A percentile compares a stretch with the other conserved stretches of the same genome.
phyloP scores from a whole-genome alignment of 1,140 invertebrate species.

The Argopecten irradians region DNA sequence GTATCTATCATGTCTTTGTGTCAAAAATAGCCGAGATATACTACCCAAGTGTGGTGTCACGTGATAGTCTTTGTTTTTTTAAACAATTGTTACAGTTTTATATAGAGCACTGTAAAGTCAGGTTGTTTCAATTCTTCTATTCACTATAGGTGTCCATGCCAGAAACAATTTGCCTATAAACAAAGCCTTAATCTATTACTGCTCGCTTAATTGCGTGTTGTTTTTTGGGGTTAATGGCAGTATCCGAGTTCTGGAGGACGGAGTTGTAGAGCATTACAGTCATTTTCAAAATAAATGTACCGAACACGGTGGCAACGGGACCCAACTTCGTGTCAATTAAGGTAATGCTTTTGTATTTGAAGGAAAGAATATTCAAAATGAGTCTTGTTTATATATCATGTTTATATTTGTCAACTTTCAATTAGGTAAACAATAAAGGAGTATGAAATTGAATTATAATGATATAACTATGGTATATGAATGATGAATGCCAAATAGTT shows the following conservation, averaged over 20 bases:
- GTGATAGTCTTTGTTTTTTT: neutral
- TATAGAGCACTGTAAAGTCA: neutral
- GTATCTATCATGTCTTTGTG: neutral
- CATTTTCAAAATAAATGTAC: neutral
- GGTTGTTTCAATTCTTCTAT: neutral
- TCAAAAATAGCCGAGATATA: neutral
- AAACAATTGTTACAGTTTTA: neutral
- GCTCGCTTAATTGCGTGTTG: neutral
- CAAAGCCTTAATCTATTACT: neutral
- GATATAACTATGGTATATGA: no score
- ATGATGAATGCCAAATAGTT: no score
- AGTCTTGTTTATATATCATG: no score
- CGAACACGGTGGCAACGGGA: neutral
- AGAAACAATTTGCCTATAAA: neutral
- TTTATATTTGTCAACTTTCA: no score
- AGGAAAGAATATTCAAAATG: no score
- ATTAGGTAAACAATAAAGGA: no score
- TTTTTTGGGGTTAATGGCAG: neutral
- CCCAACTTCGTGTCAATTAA: neutral
- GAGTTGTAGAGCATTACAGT: neutral
- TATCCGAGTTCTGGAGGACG: neutral
- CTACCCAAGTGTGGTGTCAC: neutral
- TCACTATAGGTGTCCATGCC: neutral
- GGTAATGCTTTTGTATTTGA: neutral
- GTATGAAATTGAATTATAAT: no score